These are phyloP conservation scores for Setophaga petechia DNA, from an alignment of 2,113 vertebrate genomes.

Conservation along the genomic window DNA sequence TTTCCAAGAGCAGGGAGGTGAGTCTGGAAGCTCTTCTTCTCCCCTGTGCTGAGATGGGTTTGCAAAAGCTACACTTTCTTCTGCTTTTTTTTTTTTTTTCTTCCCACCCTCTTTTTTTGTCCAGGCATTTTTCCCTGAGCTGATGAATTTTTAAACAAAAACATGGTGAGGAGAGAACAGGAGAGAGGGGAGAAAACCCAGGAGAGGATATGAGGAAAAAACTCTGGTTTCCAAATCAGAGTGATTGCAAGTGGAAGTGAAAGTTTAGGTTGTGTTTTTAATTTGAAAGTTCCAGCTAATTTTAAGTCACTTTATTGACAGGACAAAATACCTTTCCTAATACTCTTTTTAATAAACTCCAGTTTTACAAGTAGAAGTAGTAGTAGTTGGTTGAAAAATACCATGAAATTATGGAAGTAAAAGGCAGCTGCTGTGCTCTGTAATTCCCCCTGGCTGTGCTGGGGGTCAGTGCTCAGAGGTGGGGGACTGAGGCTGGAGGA, in stretches of 20 bases:
- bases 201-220: neutral
- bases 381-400: neutral
- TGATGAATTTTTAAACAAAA: conserved; percentile 61
- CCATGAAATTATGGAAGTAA: neutral
- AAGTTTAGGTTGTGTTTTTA: conserved; percentile 8
- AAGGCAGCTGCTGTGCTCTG: neutral
- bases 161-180: neutral
- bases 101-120: neutral
- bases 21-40: neutral
- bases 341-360: neutral
- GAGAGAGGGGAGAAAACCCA: neutral
- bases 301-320: neutral
- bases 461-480: fast-evolving
- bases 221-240: neutral
- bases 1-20: neutral
- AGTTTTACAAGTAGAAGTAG: neutral
- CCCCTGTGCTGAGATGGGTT: neutral
- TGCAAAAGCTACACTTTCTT: conserved; percentile 18
- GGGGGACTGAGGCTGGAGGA: neutral
- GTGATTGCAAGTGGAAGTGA: neutral
- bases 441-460: fast-evolving
- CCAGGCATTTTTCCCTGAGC: neutral
- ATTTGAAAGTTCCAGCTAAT: neutral
- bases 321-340: neutral
- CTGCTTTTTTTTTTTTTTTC: neutral